Conservation (phyloP, 2,888 invertebrate genomes). For the Alloplasta piceator region DNA sequence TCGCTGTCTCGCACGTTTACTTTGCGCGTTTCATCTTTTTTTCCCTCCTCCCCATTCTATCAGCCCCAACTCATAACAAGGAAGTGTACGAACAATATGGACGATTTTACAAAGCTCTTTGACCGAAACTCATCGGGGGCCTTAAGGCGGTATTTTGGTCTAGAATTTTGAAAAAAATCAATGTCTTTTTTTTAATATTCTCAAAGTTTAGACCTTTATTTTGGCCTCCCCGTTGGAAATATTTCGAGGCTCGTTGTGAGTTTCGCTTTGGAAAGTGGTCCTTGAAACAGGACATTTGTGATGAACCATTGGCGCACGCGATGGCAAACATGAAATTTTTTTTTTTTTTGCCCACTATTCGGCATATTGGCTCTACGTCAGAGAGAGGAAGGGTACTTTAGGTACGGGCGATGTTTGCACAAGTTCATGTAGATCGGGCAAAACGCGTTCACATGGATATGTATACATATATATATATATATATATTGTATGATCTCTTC, state of each 20-base stretch:
- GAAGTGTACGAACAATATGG: constrained; percentile 72
- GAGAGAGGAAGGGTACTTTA: constrained; percentile 43
- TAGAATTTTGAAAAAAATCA: too few species aligned
- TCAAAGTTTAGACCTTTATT: too few species aligned
- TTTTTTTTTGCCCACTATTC: neutral
- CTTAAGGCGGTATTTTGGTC: constrained; percentile 20
- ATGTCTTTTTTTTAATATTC: too few species aligned
- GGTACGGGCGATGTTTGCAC: constrained; percentile 71
- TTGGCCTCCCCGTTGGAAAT: too few species aligned
- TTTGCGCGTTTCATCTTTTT: constrained; percentile 3
- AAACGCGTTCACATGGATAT: neutral
- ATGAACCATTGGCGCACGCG: neutral
- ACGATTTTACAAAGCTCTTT: constrained; percentile 57
- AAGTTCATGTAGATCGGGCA: constrained; percentile 54
- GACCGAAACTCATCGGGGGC: constrained; percentile 39
- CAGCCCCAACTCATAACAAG: constrained; percentile 72
- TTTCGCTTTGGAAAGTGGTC: too few species aligned
- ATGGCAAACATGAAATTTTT: constrained; percentile 7
- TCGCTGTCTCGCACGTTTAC: constrained; percentile 1
- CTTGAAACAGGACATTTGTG: neutral
- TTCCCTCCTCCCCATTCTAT: neutral
- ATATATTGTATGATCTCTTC: constrained; percentile 29
- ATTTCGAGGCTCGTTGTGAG: too few species aligned
- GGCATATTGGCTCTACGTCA: constrained; percentile 55
- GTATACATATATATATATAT: neutral